Conservation (phyloP, 2,888 invertebrate species). For the Clostera curtula region DNA sequence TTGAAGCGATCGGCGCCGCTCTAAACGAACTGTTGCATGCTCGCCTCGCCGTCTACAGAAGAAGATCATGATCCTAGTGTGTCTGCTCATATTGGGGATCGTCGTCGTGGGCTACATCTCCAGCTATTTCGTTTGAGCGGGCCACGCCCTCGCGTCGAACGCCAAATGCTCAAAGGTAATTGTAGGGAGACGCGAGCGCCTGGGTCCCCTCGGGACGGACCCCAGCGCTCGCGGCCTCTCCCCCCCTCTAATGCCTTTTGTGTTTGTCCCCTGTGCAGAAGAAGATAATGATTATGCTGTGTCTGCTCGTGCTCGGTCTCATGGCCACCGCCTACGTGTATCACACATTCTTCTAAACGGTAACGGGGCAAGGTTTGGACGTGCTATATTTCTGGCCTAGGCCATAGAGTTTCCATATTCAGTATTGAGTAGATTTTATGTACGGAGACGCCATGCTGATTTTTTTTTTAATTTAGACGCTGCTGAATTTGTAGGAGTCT, state of each 20-base stretch:
- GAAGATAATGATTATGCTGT: conserved; percentile 95
- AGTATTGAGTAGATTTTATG: conserved; percentile 15
- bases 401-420: conserved; percentile 34
- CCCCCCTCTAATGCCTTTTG: conserved; percentile 57
- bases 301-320: conserved; percentile 86
- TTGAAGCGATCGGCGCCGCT: conserved; percentile 25
- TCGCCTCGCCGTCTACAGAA: conserved; percentile 77
- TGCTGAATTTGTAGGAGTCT: too few species aligned
- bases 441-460: conserved; percentile 21
- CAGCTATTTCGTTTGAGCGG: conserved; percentile 75
- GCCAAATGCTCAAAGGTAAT: conserved; percentile 65
- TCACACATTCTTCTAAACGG: conserved; percentile 70
- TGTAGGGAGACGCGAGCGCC: conserved; percentile 31
- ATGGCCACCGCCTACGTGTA: conserved; percentile 76
- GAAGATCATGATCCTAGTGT: conserved; percentile 94
- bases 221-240: conserved; percentile 39
- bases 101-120: conserved; percentile 83
- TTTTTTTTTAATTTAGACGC: not conserved
- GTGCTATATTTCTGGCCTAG: conserved; percentile 43
- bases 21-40: conserved; percentile 68
- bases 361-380: conserved; percentile 67
- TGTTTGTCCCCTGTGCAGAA: conserved; percentile 82
- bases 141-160: conserved; percentile 28
- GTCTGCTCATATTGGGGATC: conserved; percentile 88
- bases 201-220: conserved; percentile 21